phyloP scores from a whole-genome alignment of 2,113 vertebrate genomes.

The Sylvia atricapilla region DNA sequence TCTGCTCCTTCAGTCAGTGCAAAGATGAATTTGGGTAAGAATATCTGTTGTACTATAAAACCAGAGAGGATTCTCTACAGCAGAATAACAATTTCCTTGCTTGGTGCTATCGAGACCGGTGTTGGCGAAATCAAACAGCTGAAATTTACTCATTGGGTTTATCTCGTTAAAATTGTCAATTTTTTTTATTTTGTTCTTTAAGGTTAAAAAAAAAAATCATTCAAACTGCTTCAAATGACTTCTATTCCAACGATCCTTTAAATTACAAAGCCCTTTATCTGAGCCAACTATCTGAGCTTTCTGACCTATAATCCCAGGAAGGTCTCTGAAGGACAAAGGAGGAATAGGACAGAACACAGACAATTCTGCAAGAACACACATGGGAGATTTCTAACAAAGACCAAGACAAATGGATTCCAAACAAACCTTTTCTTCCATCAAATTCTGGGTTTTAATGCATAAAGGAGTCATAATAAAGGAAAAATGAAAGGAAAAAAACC shows the following conservation, averaged over 20 bases:
- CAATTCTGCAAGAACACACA: not conserved
- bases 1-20: not conserved
- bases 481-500: accelerated
- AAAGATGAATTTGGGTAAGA: not conserved
- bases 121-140: not conserved
- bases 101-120: not conserved
- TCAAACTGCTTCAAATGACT: not conserved
- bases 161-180: not conserved
- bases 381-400: not conserved
- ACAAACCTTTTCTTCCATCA: not conserved
- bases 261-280: slow-evolving; percentile 20
- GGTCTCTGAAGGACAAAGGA: slow-evolving; percentile 24
- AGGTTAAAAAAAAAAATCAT: not conserved
- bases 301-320: not conserved
- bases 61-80: not conserved
- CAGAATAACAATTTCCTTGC: not conserved
- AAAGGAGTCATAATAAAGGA: not conserved
- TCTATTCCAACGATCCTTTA: not conserved
- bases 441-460: not conserved
- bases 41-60: not conserved
- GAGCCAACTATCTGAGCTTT: not conserved
- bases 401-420: accelerated
- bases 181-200: not conserved
- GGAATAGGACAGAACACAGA: not conserved
- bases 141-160: not conserved